Conservation (phyloP, 2,888 invertebrate species). For the Chloromyia formosa region DNA sequence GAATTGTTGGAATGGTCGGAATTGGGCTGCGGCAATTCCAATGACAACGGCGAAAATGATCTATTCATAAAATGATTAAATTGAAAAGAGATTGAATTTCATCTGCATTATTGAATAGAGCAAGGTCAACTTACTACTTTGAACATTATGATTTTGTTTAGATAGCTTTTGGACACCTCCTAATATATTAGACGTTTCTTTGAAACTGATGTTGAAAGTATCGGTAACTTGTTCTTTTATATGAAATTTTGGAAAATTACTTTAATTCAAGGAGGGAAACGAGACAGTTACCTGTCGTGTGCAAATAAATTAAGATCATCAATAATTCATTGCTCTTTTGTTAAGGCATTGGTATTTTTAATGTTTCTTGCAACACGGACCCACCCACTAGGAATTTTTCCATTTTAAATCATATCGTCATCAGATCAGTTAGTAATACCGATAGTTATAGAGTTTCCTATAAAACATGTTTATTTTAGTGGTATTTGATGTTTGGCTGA, state of each 20-base stretch:
- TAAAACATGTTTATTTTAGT: too few species aligned
- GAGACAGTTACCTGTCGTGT: background rate
- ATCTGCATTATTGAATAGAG: slow-evolving; percentile 22
- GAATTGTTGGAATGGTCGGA: background rate
- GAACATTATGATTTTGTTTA: slow-evolving; percentile 34
- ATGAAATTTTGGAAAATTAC: background rate
- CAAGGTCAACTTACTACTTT: slow-evolving; percentile 35
- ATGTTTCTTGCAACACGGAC: too few species aligned
- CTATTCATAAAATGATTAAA: background rate
- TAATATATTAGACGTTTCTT: background rate
- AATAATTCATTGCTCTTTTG: too few species aligned
- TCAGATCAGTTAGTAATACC: too few species aligned
- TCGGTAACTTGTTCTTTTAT: slow-evolving; percentile 29
- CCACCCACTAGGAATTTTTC: too few species aligned
- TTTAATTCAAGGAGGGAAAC: background rate
- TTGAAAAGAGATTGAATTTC: background rate
- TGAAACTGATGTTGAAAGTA: slow-evolving; percentile 22
- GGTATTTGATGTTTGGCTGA: too few species aligned
- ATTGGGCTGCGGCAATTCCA: slow-evolving; percentile 25
- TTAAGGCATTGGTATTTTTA: too few species aligned
- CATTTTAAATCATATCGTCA: too few species aligned
- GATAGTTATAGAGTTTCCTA: too few species aligned
- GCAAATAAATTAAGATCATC: too few species aligned
- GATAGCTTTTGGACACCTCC: background rate
- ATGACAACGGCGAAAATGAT: slow-evolving; percentile 19